Evolutionary conservation across 2,888 invertebrate genomes (phyloP).

Genomic region (Drosophila kanekoi): DNA sequence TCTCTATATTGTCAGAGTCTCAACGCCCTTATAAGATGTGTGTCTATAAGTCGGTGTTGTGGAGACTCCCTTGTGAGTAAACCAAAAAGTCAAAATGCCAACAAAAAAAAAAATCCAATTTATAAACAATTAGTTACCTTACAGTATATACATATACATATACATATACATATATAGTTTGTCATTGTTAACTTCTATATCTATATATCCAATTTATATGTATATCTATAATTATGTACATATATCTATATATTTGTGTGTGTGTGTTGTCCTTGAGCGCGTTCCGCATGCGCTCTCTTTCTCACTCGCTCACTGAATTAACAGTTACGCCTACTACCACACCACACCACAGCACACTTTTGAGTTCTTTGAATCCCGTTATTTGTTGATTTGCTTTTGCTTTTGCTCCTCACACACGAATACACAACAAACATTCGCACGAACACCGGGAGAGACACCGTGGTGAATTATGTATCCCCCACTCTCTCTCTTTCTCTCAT

Average conservation of each 20-base stretch:
- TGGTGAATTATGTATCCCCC: conserved; percentile 7
- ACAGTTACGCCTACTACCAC: conserved; percentile 7
- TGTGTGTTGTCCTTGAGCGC: conserved; percentile 41
- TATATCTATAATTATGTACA: conserved; percentile 27
- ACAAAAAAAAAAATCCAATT: conserved; percentile 12
- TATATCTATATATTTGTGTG: conserved; percentile 40
- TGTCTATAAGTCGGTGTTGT: conserved; percentile 83
- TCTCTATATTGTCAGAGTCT: conserved; percentile 77
- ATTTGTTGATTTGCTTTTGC: conserved; percentile 30
- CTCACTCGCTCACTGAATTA: conserved; percentile 19
- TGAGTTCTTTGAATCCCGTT: conserved; percentile 21
- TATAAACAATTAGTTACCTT: conserved; percentile 41
- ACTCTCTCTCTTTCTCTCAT: neutral
- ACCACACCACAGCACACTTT: neutral
- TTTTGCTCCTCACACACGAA: conserved; percentile 5
- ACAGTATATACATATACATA: conserved; percentile 26
- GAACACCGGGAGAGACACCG: neutral
- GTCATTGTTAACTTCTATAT: conserved; percentile 30
- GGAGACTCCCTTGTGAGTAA: conserved; percentile 84
- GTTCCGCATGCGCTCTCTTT: conserved; percentile 15
- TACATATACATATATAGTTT: conserved; percentile 7
- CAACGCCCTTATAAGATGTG: conserved; percentile 80
- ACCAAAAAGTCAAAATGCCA: conserved; percentile 70
- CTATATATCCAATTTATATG: conserved; percentile 22
- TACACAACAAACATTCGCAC: conserved; percentile 12